Evolutionary conservation across 2,888 invertebrate species (phyloP).

Genomic region (Dexiosoma caninum): DNA sequence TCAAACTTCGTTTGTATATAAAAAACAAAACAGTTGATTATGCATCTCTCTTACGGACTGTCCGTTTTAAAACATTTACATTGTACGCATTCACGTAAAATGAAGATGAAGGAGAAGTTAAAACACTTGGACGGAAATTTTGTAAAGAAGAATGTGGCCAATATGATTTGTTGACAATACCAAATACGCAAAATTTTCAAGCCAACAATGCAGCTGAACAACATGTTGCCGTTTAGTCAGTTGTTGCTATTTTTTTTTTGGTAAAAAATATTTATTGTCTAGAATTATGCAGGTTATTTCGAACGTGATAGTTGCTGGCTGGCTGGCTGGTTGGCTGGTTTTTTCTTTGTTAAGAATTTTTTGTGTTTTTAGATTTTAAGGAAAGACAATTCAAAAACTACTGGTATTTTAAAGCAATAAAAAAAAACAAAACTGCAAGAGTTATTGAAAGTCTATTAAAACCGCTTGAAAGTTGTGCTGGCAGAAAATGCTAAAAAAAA

Average conservation of each 20-base stretch:
- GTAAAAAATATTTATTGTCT: slow-evolving; percentile 3
- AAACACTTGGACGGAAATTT: background rate
- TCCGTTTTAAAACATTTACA: slow-evolving; percentile 34
- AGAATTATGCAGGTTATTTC: slow-evolving; percentile 50
- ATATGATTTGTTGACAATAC: slow-evolving; percentile 63
- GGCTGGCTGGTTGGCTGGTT: background rate
- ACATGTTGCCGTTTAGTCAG: slow-evolving; percentile 9
- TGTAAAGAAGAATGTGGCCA: slow-evolving; percentile 50
- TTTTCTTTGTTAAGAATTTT: background rate
- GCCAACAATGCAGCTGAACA: slow-evolving; percentile 27
- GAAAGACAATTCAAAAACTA: slow-evolving; percentile 11
- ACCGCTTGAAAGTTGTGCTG: background rate
- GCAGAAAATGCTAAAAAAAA: background rate
- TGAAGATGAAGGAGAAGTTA: slow-evolving; percentile 8
- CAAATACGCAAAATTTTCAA: slow-evolving; percentile 55
- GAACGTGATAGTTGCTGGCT: slow-evolving; percentile 12
- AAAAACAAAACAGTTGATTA: slow-evolving; percentile 31
- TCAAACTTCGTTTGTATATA: background rate
- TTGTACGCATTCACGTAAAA: slow-evolving; percentile 34
- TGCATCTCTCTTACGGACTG: slow-evolving; percentile 6
- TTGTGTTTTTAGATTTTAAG: slow-evolving; percentile 9
- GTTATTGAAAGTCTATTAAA: background rate
- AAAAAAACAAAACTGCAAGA: background rate
- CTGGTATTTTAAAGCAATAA: background rate
- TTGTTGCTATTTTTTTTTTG: background rate